Evolutionary conservation across 2,888 invertebrate species (phyloP), one percentile per base, ranked within the genome.

Genomic region (Platypus cylindrus): DNA sequence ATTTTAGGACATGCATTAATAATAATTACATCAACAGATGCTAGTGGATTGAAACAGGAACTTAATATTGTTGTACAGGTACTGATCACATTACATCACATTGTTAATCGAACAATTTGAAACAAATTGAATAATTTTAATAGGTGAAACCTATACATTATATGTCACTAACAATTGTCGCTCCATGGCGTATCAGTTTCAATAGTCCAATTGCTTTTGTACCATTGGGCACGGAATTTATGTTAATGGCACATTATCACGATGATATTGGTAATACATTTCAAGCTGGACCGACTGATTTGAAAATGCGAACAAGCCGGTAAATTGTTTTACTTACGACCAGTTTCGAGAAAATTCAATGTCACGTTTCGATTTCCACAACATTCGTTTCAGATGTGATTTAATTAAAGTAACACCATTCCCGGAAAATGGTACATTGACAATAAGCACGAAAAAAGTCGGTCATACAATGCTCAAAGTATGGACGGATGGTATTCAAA

Each of bases 391-490:
- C 22, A 43, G 43, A 53, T 50, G 53, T 22, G 63, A 63, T 49
- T 46, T 63, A 31, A 30, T 56, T 3, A 50, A 52, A 36, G 45
- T 69, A n/a, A 58, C 58, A 2, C 36, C 59, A 28, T 65, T 64
- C n/a, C 40, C 50, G 3, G 62, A 63, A 32, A 70, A 71, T 49
- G 58, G 61, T 27, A 63, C 67, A 3, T 48, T 71, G 32, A 46
- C 57, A 34, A 58, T 66, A 18, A 56, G 62, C 27, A 62, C 65
- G 3, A 63, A 60, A 24, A 64, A 63, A 45, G 51, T 55, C 9
- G 72, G 70, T 4, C 57, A 59, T 40, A 70, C 69, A 11, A 62
- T 67, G 34, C 48, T 69, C 5, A 70, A 68, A 59, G 66, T 64
- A 22, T 64, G 56, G 60, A 61, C 61, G 11, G 63, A 60, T 31